Evolutionary conservation across 2,797 vertebrate genomes (phyloP), one percentile per base, ranked within the genome.

Genomic region (Spinus pinus): DNA sequence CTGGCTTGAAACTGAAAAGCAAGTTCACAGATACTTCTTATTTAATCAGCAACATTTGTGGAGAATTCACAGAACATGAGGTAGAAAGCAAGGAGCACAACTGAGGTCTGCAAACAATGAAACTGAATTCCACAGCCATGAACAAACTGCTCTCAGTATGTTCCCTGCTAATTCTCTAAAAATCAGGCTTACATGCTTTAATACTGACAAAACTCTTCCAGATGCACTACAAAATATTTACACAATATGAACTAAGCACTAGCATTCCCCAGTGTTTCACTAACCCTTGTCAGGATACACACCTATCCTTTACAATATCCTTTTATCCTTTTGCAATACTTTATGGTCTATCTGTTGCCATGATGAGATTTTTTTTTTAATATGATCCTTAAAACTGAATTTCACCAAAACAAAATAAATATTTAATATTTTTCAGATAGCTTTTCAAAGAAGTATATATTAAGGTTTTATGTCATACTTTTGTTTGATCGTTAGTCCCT

Each of bases 71-170:
- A 88, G 86, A 86, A 75, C 7, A 10, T 1, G 19, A 69, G 10
- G 41, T 77, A 13, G 46, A 92, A 86, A 84, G 85, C 9, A 8
- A 75, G 86, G 75, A 91, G 30, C 33, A 79, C 5, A 28, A 22
- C 57, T 31, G 75, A 85, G 56, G 19, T 72, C 49, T 79, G 7
- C 53, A 84, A 86, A 56, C 37, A 85, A 35, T 16, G 33, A 66
- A 79, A 54, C 27, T 70, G 33, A 83, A 96, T 82, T 95, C 81
- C 73, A 89, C 67, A 88, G 58, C 41, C 47, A 72, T 80, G 77
- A 88, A 72, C 11, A 4, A 91, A 39, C 16, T 83, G 67, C 67
- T 88, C 28, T 53, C 79, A 53, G 39, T 47, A 89, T 21, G 12
- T 51, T 81, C 21, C 33, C 74, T 91, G 50, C 23, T 79, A 93